Percentiles rank a stretch among this genome's conserved stretches.
Evolutionary conservation across 64 coral and sea anemone species (phyloP).

Genomic region (Montipora cactus): DNA sequence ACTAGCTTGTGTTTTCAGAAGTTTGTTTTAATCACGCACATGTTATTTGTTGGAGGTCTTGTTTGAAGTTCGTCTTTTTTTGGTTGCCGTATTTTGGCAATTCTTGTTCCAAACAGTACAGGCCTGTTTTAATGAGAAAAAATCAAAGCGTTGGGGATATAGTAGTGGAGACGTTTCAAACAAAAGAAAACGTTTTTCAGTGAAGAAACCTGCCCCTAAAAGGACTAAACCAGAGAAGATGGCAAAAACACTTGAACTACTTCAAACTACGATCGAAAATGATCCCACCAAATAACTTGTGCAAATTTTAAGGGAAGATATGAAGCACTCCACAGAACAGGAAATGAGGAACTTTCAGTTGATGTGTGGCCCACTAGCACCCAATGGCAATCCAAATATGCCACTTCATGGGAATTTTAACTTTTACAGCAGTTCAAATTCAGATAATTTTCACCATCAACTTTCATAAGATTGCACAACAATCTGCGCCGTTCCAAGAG

Average conservation of each 20-base stretch:
- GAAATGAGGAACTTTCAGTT: slow-evolving; percentile 72
- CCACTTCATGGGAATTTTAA: neutral
- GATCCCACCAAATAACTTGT: slow-evolving; percentile 67
- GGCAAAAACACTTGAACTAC: slow-evolving; percentile 44
- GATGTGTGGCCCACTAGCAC: slow-evolving; percentile 52
- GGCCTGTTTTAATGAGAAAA: too few relatives aligned
- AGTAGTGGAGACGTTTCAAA: neutral
- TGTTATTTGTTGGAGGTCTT: too few relatives aligned
- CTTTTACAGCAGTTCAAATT: neutral
- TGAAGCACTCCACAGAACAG: slow-evolving; percentile 63
- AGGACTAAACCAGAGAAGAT: slow-evolving; percentile 57
- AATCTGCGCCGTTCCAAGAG: too few relatives aligned
- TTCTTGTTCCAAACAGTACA: too few relatives aligned
- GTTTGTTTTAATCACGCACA: too few relatives aligned
- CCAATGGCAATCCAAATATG: neutral
- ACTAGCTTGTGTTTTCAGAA: too few relatives aligned
- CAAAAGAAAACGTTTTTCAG: slow-evolving; percentile 27
- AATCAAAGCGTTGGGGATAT: neutral
- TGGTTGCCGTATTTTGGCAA: too few relatives aligned
- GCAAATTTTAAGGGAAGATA: too few relatives aligned
- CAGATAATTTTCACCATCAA: too few relatives aligned
- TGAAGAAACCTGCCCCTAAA: slow-evolving; percentile 41
- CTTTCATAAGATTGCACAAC: neutral
- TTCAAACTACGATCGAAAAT: slow-evolving; percentile 75
- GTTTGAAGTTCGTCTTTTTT: too few relatives aligned